Base-by-base conservation (phyloP, 2,888 invertebrate genomes). In the Tenthredo scrophulariae region DNA sequence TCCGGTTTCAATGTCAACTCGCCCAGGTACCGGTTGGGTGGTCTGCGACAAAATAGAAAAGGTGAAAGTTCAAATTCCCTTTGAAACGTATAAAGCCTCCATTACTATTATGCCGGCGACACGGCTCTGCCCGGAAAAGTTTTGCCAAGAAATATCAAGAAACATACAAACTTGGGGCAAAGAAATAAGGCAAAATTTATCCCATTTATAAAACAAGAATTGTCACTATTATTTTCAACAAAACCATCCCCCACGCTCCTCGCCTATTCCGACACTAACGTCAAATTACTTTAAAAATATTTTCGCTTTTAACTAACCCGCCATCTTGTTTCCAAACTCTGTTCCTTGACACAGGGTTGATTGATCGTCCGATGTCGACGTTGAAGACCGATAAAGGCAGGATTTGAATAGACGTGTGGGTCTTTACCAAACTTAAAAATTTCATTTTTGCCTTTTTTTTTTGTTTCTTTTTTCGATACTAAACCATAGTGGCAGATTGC, bases 1-100 rank as follows among this genome's bases (percentile, higher is more conserved):
- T 65, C 70, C 46, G 18, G 65, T 83, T 40, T 67, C 83, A 50
- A 65, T 33, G 83, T 67, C 29, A 46, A 70, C 50, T 50, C 15
- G 80, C 1, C 15, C 26, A 67, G 9, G n/a, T 13, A 33, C 50
- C 40, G 40, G 26, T 22, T 40, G 40, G 80, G 40, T 62, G 62
- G 43, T 37, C 40, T n/a, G 33, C 67, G 67, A 58, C 40, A 37
- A 80, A 80, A 80, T 58, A 80, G 83, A 67, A 67, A 54, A 67
- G 29, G 83, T 67, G 26, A 67, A 70, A 65, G 65, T 67, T 83
- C 50, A 70, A 83, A 83, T 83, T 67, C 7, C 67, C 83, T 83
- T 83, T 70, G 67, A 83, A 83, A 40, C 10, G 67, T 67, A 70
- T 70, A 70, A 83, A 83, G 33, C 29, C 46, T 43, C 67, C 67